phyloP scores from a whole-genome alignment of 2,113 vertebrate species.

The Zapornia atra region DNA sequence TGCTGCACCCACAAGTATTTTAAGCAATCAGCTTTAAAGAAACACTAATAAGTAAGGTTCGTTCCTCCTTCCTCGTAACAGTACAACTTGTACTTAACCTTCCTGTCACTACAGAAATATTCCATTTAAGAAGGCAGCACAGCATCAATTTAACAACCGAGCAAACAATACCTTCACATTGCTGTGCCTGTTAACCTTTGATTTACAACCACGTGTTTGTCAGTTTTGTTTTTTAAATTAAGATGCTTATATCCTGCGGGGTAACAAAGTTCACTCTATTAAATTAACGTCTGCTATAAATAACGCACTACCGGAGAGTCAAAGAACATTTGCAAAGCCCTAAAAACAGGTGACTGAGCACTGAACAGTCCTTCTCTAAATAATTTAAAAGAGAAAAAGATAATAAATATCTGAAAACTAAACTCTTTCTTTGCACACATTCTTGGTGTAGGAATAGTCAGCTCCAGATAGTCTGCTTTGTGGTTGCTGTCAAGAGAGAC shows the following conservation, averaged over 20 bases:
- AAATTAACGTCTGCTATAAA: conserved; percentile 51
- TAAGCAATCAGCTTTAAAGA: not conserved
- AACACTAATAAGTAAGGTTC: not conserved
- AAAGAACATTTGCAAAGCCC: not conserved
- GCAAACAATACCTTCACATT: conserved; percentile 20
- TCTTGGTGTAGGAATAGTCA: not conserved
- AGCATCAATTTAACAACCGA: not conserved
- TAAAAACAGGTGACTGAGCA: conserved; percentile 1
- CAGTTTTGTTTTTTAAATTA: conserved; percentile 20
- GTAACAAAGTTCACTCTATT: conserved; percentile 20
- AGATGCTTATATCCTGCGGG: conserved; percentile 4
- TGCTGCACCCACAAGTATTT: not conserved
- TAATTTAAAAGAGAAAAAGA: not conserved
- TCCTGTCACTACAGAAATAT: conserved; percentile 12
- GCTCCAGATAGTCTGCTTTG: not conserved
- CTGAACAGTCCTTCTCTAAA: not conserved
- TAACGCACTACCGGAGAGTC: not conserved
- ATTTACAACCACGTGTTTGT: not conserved
- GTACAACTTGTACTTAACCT: conserved; percentile 11
- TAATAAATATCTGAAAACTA: not conserved
- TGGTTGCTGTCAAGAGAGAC: not conserved
- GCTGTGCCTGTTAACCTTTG: conserved; percentile 34
- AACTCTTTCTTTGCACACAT: not conserved
- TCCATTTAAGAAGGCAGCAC: conserved; percentile 3
- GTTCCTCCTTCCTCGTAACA: not conserved